Evolutionary conservation across 1,140 invertebrate genomes (phyloP), one percentile per base, ranked within the genome.

Genomic region (Nebria ingens): DNA sequence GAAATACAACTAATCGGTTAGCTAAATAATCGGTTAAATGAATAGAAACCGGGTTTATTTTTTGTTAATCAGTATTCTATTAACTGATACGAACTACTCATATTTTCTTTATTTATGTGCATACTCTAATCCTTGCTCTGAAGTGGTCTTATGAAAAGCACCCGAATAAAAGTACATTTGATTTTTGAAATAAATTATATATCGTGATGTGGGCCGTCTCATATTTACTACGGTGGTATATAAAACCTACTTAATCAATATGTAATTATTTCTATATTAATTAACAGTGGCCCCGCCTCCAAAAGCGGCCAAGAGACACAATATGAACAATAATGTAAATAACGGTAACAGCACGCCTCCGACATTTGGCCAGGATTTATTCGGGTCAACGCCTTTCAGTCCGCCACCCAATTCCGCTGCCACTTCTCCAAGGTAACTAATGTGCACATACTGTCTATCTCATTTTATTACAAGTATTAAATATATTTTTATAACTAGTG

Each of bases 241-340:
- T 34, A 34, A 34, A 6, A 34, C 25, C 6, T 9, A 12, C 9
- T 45, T 9, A 11, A 45, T 45, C 3, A 17, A 11, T 45, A 11
- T 17, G 17, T 45, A 45, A 9, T 45, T 11, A 45, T 4, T 51
- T 58, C 60, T 53, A 3, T 51, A 34, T 59, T 61, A n/a, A 12
- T 61, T 75, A 77, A 2, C 66, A 89, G 86, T 89, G 76, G 86
- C 86, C 9, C 87, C 87, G 59, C 87, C 87, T 58, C 85, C 86
- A 56, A 88, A 88, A 70, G 77, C 83, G 11, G 79, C 81, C 2
- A 79, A 79, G 68, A 76, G 82, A 55, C 79, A 79, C 53, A 79
- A 78, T 54, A 60, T 70, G 52, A 67, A 66, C 29, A 75, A 63
- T 34, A 70, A 71, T 57, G 71, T 63, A 56, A 68, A 74, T 29